Percentiles rank a stretch among this genome's conserved stretches.
phyloP scores from a whole-genome alignment of 2,888 invertebrate genomes.

The Pollenia labialis region DNA sequence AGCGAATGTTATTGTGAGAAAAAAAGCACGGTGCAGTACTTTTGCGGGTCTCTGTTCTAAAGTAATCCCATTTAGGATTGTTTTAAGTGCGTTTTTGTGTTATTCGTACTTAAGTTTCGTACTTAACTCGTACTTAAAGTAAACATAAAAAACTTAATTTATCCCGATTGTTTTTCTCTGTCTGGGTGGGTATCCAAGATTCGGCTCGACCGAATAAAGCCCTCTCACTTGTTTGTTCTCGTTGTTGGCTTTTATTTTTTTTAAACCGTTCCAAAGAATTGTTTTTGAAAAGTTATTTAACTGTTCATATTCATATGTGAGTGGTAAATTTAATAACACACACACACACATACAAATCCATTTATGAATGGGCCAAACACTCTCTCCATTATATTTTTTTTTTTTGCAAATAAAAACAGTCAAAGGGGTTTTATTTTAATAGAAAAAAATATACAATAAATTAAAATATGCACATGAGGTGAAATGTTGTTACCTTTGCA shows the following conservation, averaged over 20 bases:
- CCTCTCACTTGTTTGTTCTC: neutral
- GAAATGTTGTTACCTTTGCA: no score
- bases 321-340: neutral
- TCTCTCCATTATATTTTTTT: neutral
- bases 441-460: neutral
- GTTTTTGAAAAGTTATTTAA: conserved; percentile 44
- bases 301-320: conserved; percentile 18
- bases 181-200: no score
- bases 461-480: neutral
- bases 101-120: no score
- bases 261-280: conserved; percentile 52
- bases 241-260: conserved; percentile 1
- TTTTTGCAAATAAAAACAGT: neutral
- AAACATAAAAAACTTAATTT: no score
- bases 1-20: no score
- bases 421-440: neutral
- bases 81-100: no score
- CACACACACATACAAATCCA: neutral
- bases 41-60: no score
- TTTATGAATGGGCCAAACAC: neutral
- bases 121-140: no score
- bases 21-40: no score
- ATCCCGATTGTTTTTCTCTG: no score
- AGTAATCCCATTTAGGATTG: no score
- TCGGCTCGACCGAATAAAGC: no score